Percentiles rank a stretch among this genome's conserved stretches.
These are phyloP conservation scores for Penaeus monodon DNA, from an alignment of 2,888 invertebrate genomes.

Conservation along the genomic window DNA sequence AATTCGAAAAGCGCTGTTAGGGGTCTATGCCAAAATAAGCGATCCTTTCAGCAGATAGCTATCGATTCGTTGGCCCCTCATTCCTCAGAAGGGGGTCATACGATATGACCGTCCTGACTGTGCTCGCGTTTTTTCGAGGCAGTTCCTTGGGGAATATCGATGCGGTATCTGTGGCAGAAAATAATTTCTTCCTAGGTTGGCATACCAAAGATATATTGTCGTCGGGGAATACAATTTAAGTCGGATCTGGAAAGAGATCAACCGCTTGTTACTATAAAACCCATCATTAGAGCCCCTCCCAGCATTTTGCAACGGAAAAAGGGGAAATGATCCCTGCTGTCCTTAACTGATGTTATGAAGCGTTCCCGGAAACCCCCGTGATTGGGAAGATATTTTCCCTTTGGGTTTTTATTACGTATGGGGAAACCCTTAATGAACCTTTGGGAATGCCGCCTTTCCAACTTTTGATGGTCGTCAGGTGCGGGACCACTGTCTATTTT, in stretches of 20 bases:
- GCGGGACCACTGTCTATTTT: slow-evolving; percentile 18
- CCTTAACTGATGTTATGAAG: neutral
- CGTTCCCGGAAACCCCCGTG: neutral
- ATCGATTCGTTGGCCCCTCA: too few relatives aligned
- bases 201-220: neutral
- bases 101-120: too few relatives aligned
- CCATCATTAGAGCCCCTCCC: neutral
- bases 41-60: too few relatives aligned
- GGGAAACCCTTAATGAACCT: slow-evolving; percentile 21
- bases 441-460: slow-evolving; percentile 24
- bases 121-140: too few relatives aligned
- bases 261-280: slow-evolving; percentile 6
- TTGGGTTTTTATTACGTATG: slow-evolving; percentile 8
- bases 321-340: neutral
- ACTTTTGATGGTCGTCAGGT: slow-evolving; percentile 24
- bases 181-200: neutral
- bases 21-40: too few relatives aligned
- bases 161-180: neutral
- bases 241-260: neutral
- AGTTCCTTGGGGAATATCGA: neutral
- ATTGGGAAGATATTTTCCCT: slow-evolving; percentile 34
- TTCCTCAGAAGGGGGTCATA: too few relatives aligned
- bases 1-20: too few relatives aligned
- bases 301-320: slow-evolving; percentile 6
- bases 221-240: neutral